Evolutionary conservation across 2,113 vertebrate genomes (phyloP).

Genomic region (Ctenodactylus gundi): DNA sequence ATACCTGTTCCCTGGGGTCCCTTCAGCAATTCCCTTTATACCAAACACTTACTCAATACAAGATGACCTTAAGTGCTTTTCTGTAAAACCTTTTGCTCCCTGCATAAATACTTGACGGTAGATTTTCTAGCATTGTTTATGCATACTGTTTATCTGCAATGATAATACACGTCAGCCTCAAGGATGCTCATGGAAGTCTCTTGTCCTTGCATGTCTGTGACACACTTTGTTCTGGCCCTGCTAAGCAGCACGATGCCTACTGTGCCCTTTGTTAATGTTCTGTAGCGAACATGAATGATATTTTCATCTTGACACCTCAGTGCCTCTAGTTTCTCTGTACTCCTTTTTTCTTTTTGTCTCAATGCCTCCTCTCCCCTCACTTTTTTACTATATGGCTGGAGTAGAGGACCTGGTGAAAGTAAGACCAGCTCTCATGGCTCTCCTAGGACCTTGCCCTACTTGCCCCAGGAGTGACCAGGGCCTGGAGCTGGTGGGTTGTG

Average conservation of each 20-base stretch:
- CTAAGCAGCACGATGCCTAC: neutral
- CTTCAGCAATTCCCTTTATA: neutral
- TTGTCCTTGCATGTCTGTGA: neutral
- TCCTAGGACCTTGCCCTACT: neutral
- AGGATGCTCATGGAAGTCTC: neutral
- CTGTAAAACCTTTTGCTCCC: neutral
- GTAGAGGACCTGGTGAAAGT: neutral
- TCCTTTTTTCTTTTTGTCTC: neutral
- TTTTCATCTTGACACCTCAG: neutral
- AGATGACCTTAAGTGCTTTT: conserved; percentile 26
- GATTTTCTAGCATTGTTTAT: neutral
- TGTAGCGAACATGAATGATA: neutral
- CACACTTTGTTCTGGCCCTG: neutral
- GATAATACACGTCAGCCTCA: neutral
- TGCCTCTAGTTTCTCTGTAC: neutral
- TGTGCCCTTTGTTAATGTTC: neutral
- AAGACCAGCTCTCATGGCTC: neutral
- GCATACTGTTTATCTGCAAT: neutral
- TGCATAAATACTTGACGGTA: neutral
- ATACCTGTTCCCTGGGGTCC: neutral
- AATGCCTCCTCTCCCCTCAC: neutral
- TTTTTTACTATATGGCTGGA: neutral
- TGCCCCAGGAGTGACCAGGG: neutral
- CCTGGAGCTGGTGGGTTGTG: neutral
- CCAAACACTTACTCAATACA: neutral